Evolutionary conservation across 92 coral and sea anemone genomes (phyloP).

Genomic region (Heteractis magnifica): DNA sequence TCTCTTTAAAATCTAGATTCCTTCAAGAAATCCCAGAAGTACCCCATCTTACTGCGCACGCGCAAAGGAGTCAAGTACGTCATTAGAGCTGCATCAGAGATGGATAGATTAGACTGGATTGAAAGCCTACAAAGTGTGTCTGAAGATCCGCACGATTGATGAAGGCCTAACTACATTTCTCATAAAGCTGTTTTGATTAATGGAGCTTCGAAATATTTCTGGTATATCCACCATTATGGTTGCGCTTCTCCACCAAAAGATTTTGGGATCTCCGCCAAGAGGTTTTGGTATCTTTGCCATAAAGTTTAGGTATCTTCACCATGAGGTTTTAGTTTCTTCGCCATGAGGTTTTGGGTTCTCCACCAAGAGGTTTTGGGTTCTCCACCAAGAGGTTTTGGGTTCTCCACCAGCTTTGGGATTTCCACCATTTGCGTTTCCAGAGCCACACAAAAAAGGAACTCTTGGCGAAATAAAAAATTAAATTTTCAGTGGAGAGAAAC

Average conservation of each 20-base stretch:
- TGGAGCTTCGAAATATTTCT: too few species aligned
- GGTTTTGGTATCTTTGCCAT: not conserved
- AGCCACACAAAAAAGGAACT: too few species aligned
- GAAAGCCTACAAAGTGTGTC: conserved; percentile 66
- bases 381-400: not conserved
- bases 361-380: not conserved
- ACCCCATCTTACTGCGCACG: conserved; percentile 74
- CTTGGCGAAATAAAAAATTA: too few species aligned
- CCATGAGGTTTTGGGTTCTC: not conserved
- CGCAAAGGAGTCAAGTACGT: conserved; percentile 88
- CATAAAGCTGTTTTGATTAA: too few species aligned
- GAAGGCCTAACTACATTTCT: too few species aligned
- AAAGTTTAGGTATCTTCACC: too few species aligned
- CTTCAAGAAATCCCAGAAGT: conserved; percentile 42
- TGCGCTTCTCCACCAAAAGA: not conserved
- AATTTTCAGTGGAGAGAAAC: too few species aligned
- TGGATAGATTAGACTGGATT: conserved; percentile 85
- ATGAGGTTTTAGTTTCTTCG: not conserved
- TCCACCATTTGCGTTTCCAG: not conserved
- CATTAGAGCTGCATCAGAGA: conserved; percentile 81
- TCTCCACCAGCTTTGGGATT: not conserved
- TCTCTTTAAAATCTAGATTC: not conserved
- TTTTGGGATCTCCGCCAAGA: not conserved
- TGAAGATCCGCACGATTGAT: conserved; percentile 30
- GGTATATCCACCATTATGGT: too few species aligned